phyloP scores from a whole-genome alignment of 2,113 vertebrate genomes.

The Corythornis cristatus region DNA sequence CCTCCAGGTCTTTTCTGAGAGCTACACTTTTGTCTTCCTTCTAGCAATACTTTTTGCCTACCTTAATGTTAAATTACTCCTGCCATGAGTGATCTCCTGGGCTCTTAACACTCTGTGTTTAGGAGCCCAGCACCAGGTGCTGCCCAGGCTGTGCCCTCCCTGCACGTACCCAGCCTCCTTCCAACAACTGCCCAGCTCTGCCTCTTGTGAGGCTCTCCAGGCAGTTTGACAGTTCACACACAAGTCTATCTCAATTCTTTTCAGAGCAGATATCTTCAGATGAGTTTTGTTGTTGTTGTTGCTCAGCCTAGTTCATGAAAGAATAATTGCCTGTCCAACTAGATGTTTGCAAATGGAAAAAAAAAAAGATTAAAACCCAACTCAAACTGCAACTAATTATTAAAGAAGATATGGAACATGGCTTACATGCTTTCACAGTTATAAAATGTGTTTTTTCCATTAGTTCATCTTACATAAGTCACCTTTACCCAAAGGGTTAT shows the following conservation, averaged over 20 bases:
- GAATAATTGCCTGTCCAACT: neutral
- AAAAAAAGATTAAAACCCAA: neutral
- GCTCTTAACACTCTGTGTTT: neutral
- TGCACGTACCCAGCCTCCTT: neutral
- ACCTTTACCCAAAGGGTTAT: neutral
- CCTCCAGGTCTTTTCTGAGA: neutral
- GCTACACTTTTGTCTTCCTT: neutral
- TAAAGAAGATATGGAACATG: neutral
- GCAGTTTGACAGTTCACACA: neutral
- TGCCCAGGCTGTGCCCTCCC: neutral
- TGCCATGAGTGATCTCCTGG: fast-evolving
- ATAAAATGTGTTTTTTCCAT: neutral
- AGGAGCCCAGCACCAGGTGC: neutral
- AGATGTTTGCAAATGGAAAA: neutral
- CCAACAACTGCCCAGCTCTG: neutral
- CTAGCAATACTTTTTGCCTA: neutral
- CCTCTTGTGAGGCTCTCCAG: neutral
- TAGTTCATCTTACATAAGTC: neutral
- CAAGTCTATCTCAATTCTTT: neutral
- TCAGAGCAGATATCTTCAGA: neutral
- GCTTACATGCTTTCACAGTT: neutral
- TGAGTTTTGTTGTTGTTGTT: neutral
- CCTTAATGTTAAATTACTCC: neutral
- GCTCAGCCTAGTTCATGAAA: neutral
- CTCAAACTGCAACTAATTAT: neutral